Evolutionary conservation across 2,113 vertebrate genomes (phyloP), one percentile per base, ranked within the genome.

Genomic region (Numida meleagris): DNA sequence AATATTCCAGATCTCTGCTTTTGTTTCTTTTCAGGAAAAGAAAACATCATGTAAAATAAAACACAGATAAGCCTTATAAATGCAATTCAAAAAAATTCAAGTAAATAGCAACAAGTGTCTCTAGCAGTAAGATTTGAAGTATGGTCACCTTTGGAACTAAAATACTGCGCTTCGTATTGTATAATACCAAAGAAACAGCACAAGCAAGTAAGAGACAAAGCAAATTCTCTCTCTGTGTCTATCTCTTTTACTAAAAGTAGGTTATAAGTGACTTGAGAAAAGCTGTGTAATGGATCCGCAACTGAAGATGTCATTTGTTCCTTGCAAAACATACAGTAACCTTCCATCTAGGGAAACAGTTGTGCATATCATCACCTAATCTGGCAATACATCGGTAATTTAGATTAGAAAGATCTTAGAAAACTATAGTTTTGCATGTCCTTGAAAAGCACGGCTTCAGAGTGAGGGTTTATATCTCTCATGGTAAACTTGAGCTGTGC

Each of bases 401-500:
- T 76, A 91, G 74, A 58, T 89, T 78, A 83, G 88, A 91, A 79
- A 97, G 92, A 94, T 90, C 13, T 95, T 94, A 73, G 51, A 91
- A 95, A 97, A 90, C 75, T 70, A 50, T 95, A 83, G 95, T 82
- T 74, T 92, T 87, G 55, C 78, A 14, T 67, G 75, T 94, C 89
- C 79, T 68, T 89, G 86, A 92, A 86, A 63, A 94, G 72, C 74
- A 75, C 74, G 58, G 71, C 93, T 94, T 88, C 88, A 96, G 95
- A 96, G 96, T 89, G 83, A 75, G 91, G 84, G 90, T 96, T 96
- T 97, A 94, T 93, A 92, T 96, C 95, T 95, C 94, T 95, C 96
- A 58, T 86, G 95, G 97, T 98, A 97, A 98, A 98, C 96, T 88
- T 98, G 98, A 98, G 98, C 97, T 91, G 67, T 88, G 63, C 91